These are phyloP conservation scores for Holacanthus passer DNA, from an alignment of 2,113 vertebrate genomes.

Conservation along the genomic window DNA sequence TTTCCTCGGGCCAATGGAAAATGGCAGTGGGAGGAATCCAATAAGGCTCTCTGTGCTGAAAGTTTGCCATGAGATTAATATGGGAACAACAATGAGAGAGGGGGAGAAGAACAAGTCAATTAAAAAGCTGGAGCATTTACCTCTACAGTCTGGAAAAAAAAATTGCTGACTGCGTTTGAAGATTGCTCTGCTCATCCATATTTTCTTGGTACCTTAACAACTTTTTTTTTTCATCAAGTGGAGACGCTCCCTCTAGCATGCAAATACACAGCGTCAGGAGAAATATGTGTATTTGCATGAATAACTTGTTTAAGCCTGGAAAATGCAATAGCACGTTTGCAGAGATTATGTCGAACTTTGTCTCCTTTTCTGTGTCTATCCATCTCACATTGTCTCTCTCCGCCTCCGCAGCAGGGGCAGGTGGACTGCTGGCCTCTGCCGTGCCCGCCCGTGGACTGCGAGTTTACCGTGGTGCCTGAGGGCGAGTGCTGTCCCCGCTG, in stretches of 20 bases:
- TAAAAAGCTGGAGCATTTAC: slow-evolving; percentile 68
- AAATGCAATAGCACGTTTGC: slow-evolving; percentile 25
- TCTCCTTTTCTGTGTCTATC: not conserved
- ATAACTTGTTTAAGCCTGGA: slow-evolving; percentile 34
- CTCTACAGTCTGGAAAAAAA: slow-evolving; percentile 36
- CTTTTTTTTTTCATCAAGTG: slow-evolving; percentile 43
- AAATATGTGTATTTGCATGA: slow-evolving; percentile 59
- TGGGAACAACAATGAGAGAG: slow-evolving; percentile 48
- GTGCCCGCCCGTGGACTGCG: slow-evolving; percentile 92
- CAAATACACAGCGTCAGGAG: slow-evolving; percentile 66
- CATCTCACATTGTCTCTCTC: slow-evolving; percentile 8
- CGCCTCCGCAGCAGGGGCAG: slow-evolving; percentile 90
- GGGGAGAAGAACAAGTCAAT: slow-evolving; percentile 63
- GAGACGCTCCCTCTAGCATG: slow-evolving; percentile 50
- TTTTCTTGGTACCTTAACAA: slow-evolving; percentile 66
- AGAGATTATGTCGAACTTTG: slow-evolving; percentile 20
- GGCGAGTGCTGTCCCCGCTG: slow-evolving; percentile 95
- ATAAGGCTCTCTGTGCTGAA: slow-evolving; percentile 57
- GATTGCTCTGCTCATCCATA: slow-evolving; percentile 70
- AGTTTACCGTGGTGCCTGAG: slow-evolving; percentile 93
- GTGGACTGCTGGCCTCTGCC: slow-evolving; percentile 98
- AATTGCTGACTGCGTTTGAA: slow-evolving; percentile 66
- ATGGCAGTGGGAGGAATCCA: slow-evolving; percentile 66
- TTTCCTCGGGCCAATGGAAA: slow-evolving; percentile 63
- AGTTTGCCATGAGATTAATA: slow-evolving; percentile 70